Base-by-base conservation (phyloP, 2,113 vertebrate species). In the Chunga burmeisteri region DNA sequence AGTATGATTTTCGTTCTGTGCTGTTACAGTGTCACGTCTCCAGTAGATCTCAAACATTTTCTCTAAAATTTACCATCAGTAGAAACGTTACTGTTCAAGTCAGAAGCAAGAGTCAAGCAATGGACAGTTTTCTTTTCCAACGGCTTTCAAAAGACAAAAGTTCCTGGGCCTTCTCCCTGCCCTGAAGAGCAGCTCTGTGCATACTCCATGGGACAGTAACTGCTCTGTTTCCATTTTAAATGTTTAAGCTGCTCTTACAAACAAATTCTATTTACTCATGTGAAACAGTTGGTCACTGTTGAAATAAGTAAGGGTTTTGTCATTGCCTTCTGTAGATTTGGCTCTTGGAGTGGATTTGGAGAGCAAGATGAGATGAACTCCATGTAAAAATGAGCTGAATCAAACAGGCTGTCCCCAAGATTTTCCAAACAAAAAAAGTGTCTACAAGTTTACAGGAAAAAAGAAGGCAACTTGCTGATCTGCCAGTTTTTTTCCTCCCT, bases 401-500 rank as follows among this genome's bases (percentile, higher is more conserved):
- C 7, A 71, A 62, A 52, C n/a, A 85, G 10, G 10, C 12, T 2
- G 49, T 46, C 50, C 90, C 36, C 16, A 71, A 70, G 17, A 52
- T 47, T 63, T 86, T 92, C 29, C 12, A 56, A 94, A 49, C 17
- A 71, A 65, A 59, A 46, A 13, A 34, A 36, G 0, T 44, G 5
- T 58, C 91, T 84, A 29, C 16, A 56, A 2, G 13, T 62, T 49
- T 38, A 21, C 17, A 34, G 61, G 40, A 34, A 77, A 83, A 94
- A 11, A 80, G 2, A 50, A 55, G 21, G 2, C 7, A 71, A 25
- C 63, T 78, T 88, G 3, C 38, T 67, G 11, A 7, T 78, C 1
- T 15, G 79, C 15, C 22, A 26, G 2, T 17, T 26, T 12, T n/a
- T 44, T 36, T 17, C 1, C 0, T 3, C 5, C 7, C 16, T 29